Conservation (phyloP, 2,113 vertebrate genomes). For the Noctilio leporinus region DNA sequence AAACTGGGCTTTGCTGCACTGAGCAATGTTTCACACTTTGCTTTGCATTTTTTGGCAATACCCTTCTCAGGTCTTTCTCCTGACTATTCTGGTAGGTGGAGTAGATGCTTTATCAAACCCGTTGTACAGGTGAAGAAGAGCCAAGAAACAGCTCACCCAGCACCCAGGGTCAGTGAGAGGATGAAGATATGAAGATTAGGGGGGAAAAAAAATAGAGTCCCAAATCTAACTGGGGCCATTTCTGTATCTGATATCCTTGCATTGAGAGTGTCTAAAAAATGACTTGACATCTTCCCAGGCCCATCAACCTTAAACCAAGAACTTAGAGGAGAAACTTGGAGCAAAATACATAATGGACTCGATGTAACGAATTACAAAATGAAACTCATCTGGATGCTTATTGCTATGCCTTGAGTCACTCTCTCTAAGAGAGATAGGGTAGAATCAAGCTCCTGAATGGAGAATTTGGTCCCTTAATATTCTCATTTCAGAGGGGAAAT, state of each 20-base stretch:
- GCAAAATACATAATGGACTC: neutral
- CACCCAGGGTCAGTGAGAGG: neutral
- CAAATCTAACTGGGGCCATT: neutral
- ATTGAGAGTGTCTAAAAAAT: neutral
- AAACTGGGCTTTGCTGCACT: neutral
- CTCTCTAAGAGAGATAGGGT: neutral
- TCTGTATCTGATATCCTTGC: neutral
- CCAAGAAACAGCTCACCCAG: neutral
- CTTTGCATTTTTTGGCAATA: neutral
- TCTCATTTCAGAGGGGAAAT: neutral
- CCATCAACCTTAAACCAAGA: neutral
- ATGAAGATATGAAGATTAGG: neutral
- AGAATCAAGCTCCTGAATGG: neutral
- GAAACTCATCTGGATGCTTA: neutral
- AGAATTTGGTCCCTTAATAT: neutral
- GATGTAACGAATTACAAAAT: neutral
- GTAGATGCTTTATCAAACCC: slow-evolving; percentile 2
- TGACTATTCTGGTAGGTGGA: neutral
- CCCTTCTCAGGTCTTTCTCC: slow-evolving; percentile 10
- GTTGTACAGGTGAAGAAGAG: neutral
- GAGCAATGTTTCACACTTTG: neutral
- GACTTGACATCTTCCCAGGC: neutral
- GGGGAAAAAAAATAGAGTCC: neutral
- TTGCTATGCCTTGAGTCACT: neutral
- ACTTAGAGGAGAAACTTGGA: neutral